Evolutionary conservation across 2,113 vertebrate genomes (phyloP), one percentile per base, ranked within the genome.

Genomic region (Semicossyphus pulcher): DNA sequence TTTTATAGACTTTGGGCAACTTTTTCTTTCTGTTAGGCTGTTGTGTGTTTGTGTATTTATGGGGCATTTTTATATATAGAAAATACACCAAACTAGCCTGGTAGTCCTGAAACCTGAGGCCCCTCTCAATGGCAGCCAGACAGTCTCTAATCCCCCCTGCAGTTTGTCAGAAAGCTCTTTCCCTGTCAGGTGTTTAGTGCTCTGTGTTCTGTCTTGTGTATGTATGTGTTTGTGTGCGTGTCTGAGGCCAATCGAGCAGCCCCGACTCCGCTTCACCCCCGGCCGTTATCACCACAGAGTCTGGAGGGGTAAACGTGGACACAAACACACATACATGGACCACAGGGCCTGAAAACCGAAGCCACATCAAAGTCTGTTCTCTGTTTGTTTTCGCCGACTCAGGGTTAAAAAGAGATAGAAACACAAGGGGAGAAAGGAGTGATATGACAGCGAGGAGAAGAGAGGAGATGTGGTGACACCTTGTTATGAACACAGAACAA

Each of bases 311-410:
- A 61, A 74, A 72, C 67, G 62, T 70, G 59, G 67, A 80, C 54
- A 54, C 73, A 69, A 47, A 65, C 10, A 8, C 52, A 64, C 78
- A 75, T 10, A 56, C 49, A 65, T 56, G 60, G 54, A 78, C 56
- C 57, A 73, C 28, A 47, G 45, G 74, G 69, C 71, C 69, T 76
- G 64, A 68, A 79, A 85, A 54, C 59, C 76, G 76, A 72, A 79
- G 77, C 65, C 74, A 80, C 79, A 81, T 89, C 85, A 86, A 81
- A 89, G 87, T 20, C 18, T 26, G 1, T 25, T 62, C 61, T 53
- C 25, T 14, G 54, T 88, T 72, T 81, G 63, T 77, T n/a, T 75
- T 83, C 78, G 72, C 36, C 52, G 36, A 68, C 67, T 73, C 53
- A 23, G 53, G 65, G 23, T 69, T 51, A 72, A 45, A 4, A 15